These are phyloP conservation scores for Tetragonula carbonaria DNA, from an alignment of 2,888 invertebrate genomes.

Conservation along the genomic window DNA sequence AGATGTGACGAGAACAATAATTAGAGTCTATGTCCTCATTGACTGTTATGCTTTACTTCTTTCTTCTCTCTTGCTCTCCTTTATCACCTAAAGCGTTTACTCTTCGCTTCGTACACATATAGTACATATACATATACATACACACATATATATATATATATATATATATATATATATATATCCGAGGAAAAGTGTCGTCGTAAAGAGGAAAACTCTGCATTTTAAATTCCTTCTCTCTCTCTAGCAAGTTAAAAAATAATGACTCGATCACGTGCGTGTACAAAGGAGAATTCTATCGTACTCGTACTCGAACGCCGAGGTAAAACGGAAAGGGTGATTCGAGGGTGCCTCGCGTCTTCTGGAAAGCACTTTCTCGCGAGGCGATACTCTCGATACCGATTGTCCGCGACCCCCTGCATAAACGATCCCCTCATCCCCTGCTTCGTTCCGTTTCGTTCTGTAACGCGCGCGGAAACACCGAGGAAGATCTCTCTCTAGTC, in stretches of 20 bases:
- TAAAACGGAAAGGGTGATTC: slow-evolving; percentile 1
- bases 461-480: slow-evolving; percentile 5
- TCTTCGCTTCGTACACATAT: background rate
- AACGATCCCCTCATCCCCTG: slow-evolving; percentile 6
- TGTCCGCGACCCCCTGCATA: background rate
- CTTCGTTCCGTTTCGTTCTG: background rate
- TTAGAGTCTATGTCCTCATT: slow-evolving; percentile 43
- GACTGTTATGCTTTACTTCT: slow-evolving; percentile 29
- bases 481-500: slow-evolving; percentile 12
- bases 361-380: slow-evolving; percentile 29
- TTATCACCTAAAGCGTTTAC: slow-evolving; percentile 33
- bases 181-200: background rate
- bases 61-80: background rate
- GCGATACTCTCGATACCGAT: slow-evolving; percentile 1
- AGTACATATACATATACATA: too few relatives aligned
- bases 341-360: slow-evolving; percentile 25
- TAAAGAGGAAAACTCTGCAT: background rate
- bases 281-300: slow-evolving; percentile 21
- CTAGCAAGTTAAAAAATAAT: slow-evolving; percentile 53
- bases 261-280: slow-evolving; percentile 45
- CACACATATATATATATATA: too few relatives aligned
- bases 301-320: slow-evolving; percentile 8
- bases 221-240: background rate
- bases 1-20: slow-evolving; percentile 44
- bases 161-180: background rate